phyloP scores from a whole-genome alignment of 2,113 vertebrate species.

The Pyrgilauda ruficollis region DNA sequence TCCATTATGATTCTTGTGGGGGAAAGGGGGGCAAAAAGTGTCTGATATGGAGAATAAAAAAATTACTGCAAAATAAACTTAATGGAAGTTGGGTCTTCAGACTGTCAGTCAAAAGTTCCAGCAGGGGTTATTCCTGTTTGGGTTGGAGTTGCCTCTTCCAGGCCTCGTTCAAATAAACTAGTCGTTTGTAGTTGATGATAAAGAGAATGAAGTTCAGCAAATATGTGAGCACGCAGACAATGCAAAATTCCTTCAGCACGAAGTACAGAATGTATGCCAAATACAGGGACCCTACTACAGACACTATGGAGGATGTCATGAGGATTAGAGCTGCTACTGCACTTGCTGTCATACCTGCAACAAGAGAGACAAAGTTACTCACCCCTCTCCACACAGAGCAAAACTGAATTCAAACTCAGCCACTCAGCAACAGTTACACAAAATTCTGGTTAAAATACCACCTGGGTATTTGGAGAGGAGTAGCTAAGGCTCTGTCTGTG shows the following conservation, averaged over 20 bases:
- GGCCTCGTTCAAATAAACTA: conserved; percentile 99
- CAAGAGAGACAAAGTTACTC: conserved; percentile 61
- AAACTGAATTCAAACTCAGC: neutral
- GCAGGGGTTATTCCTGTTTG: conserved; percentile 89
- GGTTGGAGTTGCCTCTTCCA: conserved; percentile 95
- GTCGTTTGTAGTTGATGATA: conserved; percentile 98
- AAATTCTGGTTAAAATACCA: neutral
- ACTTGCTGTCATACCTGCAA: conserved; percentile 94
- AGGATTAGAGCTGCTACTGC: conserved; percentile 95
- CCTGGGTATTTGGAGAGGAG: neutral
- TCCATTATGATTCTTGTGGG: conserved; percentile 71
- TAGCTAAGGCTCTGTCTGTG: neutral
- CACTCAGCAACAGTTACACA: neutral
- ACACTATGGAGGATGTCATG: conserved; percentile 96
- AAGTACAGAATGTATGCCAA: conserved; percentile 99
- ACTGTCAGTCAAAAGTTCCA: conserved; percentile 83
- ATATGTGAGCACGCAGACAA: conserved; percentile 93
- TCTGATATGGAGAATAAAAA: conserved; percentile 76
- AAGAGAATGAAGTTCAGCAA: conserved; percentile 98
- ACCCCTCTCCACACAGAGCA: neutral
- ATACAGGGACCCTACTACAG: conserved; percentile 93
- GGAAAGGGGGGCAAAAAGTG: conserved; percentile 20
- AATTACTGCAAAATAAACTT: conserved; percentile 93
- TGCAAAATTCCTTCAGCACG: conserved; percentile 97
- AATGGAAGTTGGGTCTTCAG: conserved; percentile 91